Conservation (phyloP, 92 coral and sea anemone genomes). For the Phenganax stokvisi region DNA sequence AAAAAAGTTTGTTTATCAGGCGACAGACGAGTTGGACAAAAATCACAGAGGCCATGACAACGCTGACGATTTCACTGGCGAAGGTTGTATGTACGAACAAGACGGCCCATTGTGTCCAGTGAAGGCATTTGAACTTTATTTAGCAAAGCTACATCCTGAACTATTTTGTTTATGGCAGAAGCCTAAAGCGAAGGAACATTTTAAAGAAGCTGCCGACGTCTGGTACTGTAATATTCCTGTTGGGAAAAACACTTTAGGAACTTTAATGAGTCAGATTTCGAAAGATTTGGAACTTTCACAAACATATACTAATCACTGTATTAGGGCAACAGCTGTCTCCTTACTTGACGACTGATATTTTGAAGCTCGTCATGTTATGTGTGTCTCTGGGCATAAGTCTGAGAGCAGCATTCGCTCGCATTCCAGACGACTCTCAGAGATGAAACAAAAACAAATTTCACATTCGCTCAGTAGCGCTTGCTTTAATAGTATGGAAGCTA, state of each 20-base stretch:
- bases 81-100: conserved; percentile 53
- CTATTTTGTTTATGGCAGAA: conserved; percentile 54
- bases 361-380: conserved; percentile 50
- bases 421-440: too few species aligned
- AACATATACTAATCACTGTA: conserved; percentile 44
- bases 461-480: too few species aligned
- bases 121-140: conserved; percentile 43
- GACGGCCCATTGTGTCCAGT: conserved; percentile 45
- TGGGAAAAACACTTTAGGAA: conserved; percentile 43
- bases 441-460: too few species aligned
- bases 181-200: conserved; percentile 32
- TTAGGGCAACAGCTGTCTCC: conserved; percentile 47
- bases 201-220: conserved; percentile 36
- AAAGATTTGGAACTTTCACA: conserved; percentile 42
- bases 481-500: background rate
- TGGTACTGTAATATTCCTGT: conserved; percentile 50
- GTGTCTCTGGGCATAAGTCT: background rate
- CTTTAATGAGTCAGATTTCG: conserved; percentile 43
- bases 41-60: background rate
- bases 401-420: too few species aligned
- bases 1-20: conserved; percentile 44
- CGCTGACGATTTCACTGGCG: conserved; percentile 19
- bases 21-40: conserved; percentile 44
- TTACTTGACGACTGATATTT: conserved; percentile 44
- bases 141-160: conserved; percentile 43